A percentile compares a stretch with the other conserved stretches of the same genome.
Conservation (phyloP, 2,888 invertebrate genomes). For the Pemphredon lugubris region DNA sequence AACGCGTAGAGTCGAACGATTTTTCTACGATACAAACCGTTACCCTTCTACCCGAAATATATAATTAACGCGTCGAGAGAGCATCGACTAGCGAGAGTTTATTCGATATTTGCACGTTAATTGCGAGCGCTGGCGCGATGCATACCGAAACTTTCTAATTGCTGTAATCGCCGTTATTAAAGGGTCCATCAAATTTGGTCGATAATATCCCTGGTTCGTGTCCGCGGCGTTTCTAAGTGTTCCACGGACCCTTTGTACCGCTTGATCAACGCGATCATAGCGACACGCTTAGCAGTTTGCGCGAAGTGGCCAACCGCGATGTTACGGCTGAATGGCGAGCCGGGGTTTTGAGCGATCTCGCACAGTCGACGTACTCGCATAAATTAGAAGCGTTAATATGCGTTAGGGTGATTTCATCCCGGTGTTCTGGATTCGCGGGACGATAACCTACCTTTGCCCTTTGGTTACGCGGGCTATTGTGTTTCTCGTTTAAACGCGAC, state of each 20-base stretch:
- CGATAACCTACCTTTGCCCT: constrained; percentile 21
- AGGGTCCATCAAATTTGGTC: constrained; percentile 35
- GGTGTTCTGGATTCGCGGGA: constrained; percentile 54
- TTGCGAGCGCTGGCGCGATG: neutral
- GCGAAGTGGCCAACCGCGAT: constrained; percentile 51
- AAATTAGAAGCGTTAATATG: constrained; percentile 70
- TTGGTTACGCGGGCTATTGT: constrained; percentile 23
- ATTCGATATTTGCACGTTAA: neutral
- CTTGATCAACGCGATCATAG: constrained; percentile 63
- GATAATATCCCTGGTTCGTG: constrained; percentile 41
- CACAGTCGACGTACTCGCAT: constrained; percentile 61
- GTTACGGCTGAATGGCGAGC: constrained; percentile 30
- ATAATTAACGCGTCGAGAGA: neutral
- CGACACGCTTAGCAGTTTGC: constrained; percentile 56
- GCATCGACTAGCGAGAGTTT: neutral
- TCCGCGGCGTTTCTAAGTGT: constrained; percentile 39
- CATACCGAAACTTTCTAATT: constrained; percentile 13
- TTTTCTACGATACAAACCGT: neutral
- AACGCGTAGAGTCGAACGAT: neutral
- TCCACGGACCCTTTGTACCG: constrained; percentile 55
- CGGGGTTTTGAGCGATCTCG: constrained; percentile 51
- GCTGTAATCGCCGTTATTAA: constrained; percentile 19
- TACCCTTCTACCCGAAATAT: no score
- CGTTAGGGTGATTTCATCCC: constrained; percentile 58
- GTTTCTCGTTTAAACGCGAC: constrained; percentile 23